Conservation (phyloP, 2,888 invertebrate species). For the Rhopalosiphum nymphaeae region DNA sequence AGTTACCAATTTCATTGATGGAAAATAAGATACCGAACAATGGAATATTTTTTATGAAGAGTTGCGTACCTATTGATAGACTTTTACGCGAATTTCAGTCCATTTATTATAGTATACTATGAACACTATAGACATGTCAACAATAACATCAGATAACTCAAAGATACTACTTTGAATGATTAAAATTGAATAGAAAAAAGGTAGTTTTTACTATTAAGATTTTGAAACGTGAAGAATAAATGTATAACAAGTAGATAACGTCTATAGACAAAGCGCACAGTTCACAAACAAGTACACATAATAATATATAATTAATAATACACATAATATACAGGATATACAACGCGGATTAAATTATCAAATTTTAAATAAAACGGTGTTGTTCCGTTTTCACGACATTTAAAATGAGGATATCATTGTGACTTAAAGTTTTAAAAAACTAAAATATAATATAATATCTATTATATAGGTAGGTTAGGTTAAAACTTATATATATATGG, state of each 20-base stretch:
- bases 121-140: conserved; percentile 27
- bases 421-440: background rate
- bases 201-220: background rate
- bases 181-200: background rate
- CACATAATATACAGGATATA: background rate
- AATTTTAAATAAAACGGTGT: background rate
- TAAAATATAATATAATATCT: background rate
- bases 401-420: background rate
- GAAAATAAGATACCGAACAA: conserved; percentile 38
- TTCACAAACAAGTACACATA: background rate
- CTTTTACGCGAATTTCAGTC: background rate
- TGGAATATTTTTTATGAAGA: background rate
- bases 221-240: background rate
- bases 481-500: background rate
- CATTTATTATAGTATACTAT: background rate
- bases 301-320: background rate
- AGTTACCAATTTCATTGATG: conserved; percentile 39
- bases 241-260: background rate
- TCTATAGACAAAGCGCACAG: background rate
- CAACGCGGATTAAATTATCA: background rate
- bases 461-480: background rate
- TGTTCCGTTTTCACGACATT: background rate
- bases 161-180: background rate
- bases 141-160: background rate
- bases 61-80: background rate